phyloP scores from a whole-genome alignment of 2,797 vertebrate genomes.

The Parauchenoglanis ngamensis region DNA sequence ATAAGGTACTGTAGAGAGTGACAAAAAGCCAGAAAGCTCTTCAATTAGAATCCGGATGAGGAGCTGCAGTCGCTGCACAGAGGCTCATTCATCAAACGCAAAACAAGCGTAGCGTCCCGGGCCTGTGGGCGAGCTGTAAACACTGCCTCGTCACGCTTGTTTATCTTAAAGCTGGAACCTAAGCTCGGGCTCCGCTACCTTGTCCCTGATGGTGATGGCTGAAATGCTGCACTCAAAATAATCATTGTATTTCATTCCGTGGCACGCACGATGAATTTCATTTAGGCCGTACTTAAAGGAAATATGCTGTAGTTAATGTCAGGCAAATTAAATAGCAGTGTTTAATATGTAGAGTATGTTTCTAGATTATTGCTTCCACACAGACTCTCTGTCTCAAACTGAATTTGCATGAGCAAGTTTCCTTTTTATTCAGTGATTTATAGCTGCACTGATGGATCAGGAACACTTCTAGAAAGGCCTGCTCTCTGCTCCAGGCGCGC shows the following conservation, averaged over 20 bases:
- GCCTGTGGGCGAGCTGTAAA: slow-evolving; percentile 44
- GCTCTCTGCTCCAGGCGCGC: too few relatives aligned
- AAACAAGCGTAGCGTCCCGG: slow-evolving; percentile 52
- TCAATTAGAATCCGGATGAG: not conserved
- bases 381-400: not conserved
- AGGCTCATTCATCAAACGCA: slow-evolving; percentile 62
- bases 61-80: slow-evolving; percentile 46
- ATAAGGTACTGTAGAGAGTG: slow-evolving; percentile 44
- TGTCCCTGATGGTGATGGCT: slow-evolving; percentile 18
- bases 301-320: not conserved
- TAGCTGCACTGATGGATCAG: not conserved
- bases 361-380: not conserved
- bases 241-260: slow-evolving; percentile 44
- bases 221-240: slow-evolving; percentile 37
- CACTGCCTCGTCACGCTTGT: slow-evolving; percentile 44
- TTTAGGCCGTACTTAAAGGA: slow-evolving; percentile 23
- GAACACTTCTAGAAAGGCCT: not conserved
- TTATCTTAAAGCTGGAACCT: slow-evolving; percentile 48
- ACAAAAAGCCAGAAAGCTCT: slow-evolving; percentile 2
- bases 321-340: not conserved
- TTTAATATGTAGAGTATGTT: not conserved
- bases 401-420: not conserved
- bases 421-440: not conserved
- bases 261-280: slow-evolving; percentile 31
- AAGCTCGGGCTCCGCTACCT: slow-evolving; percentile 16